phyloP scores from a whole-genome alignment of 2,113 vertebrate genomes.

The zebrafish (Danio rerio) region DNA sequence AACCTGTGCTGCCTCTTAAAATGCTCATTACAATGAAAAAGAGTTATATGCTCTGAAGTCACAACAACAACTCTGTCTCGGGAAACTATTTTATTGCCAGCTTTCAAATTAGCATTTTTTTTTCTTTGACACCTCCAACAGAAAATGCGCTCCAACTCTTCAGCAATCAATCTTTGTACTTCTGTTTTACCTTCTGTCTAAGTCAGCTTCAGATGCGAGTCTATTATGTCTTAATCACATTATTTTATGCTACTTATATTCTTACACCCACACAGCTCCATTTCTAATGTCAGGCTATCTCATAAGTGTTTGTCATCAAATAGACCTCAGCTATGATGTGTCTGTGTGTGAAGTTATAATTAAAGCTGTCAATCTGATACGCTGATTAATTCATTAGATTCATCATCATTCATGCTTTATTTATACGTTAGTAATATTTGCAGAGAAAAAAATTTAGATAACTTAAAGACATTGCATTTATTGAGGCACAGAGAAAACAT shows the following conservation, averaged over 20 bases:
- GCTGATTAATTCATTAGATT: constrained; percentile 6
- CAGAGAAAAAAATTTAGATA: too few species aligned
- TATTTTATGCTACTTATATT: background rate
- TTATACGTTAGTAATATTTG: background rate
- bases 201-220: background rate
- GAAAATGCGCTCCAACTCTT: too few species aligned
- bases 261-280: constrained; percentile 1
- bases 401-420: background rate
- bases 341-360: background rate
- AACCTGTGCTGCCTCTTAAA: too few species aligned
- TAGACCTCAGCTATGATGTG: constrained; percentile 5
- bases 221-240: too few species aligned
- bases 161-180: background rate
- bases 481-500: background rate
- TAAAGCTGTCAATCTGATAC: constrained; percentile 7
- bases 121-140: background rate
- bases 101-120: background rate
- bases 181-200: background rate
- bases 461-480: background rate
- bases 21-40: too few species aligned
- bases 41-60: too few species aligned
- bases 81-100: too few species aligned
- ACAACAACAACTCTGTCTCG: too few species aligned
- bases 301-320: constrained; percentile 15
- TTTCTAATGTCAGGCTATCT: constrained; percentile 9